Evolutionary conservation across 2,888 invertebrate genomes (phyloP).

Genomic region (Dicyrtoma fusca): DNA sequence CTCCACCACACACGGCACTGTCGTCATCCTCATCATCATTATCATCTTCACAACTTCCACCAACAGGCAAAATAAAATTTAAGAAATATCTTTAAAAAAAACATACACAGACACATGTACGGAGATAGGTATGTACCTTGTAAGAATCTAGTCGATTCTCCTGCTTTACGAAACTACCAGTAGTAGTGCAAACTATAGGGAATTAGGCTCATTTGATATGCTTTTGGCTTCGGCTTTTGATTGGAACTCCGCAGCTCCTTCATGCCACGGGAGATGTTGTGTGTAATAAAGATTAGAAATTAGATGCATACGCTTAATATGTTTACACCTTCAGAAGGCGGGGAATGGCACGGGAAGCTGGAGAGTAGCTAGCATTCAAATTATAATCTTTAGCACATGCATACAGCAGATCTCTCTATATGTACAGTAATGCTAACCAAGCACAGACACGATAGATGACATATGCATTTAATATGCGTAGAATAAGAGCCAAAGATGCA

Average conservation of each 20-base stretch:
- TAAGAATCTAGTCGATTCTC: too few species aligned
- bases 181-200: too few species aligned
- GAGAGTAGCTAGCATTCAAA: not conserved
- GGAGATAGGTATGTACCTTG: not conserved
- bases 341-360: not conserved
- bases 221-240: too few species aligned
- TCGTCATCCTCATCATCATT: not conserved
- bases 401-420: too few species aligned
- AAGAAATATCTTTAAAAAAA: not conserved
- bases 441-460: not conserved
- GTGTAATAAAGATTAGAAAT: constrained; percentile 33
- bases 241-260: not conserved
- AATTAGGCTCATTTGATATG: too few species aligned
- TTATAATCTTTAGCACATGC: too few species aligned
- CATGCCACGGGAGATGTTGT: constrained; percentile 13
- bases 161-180: too few species aligned
- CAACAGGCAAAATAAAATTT: constrained; percentile 3
- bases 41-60: constrained; percentile 1
- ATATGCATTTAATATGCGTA: not conserved
- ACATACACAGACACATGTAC: not conserved
- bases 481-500: not conserved
- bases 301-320: constrained; percentile 3
- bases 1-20: not conserved
- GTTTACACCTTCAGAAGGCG: too few species aligned
- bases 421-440: not conserved